Base-by-base conservation (phyloP, 2,113 vertebrate species). In the Colaptes auratus region DNA sequence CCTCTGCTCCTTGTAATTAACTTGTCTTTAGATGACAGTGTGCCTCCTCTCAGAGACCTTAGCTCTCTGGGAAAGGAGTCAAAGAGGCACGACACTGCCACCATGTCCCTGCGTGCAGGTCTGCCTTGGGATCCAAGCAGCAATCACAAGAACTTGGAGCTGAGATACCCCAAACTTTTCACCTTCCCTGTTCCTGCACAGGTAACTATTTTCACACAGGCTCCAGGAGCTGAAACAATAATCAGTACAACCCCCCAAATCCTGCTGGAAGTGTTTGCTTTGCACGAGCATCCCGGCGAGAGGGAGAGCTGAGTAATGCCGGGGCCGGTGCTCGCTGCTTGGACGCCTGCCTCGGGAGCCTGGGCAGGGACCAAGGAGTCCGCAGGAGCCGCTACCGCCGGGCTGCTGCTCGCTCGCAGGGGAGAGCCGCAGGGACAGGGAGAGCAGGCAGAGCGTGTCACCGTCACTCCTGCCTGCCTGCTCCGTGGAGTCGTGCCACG, bases 331-430 rank as follows among this genome's bases (percentile, higher is more conserved):
- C 83, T 64, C 5, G 30, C 61, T 73, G 65, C 92, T 90, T 93
- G 93, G 96, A 90, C 63, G 35, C 20, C 52, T 50, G 92, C 90
- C 92, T 58, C 3, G 12, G 82, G 66, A 90, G 82, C 81, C 93
- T 74, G 94, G 92, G 92, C 27, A 84, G n/a, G 39, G 90, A 90
- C 42, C 55, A 75, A 66, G 77, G 56, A 82, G 25, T 15, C 75
- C 86, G 91, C 69, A 79, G 93, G 73, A 90, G 80, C 90, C 1
- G 64, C 92, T 86, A 5, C 86, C 3, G 12, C 93, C 1, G 55
- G 31, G 93, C 92, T 70, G 74, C 92, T 6, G 63, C 76, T 88
- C 15, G 17, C 86, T n/a, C 2, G 0, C 25, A 15, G 74, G 83
- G 25, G 71, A 30, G 23, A 28, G 89, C 65, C 18, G 74, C 82